Conservation (phyloP, 2,113 vertebrate species). For the Varanus salvator region DNA sequence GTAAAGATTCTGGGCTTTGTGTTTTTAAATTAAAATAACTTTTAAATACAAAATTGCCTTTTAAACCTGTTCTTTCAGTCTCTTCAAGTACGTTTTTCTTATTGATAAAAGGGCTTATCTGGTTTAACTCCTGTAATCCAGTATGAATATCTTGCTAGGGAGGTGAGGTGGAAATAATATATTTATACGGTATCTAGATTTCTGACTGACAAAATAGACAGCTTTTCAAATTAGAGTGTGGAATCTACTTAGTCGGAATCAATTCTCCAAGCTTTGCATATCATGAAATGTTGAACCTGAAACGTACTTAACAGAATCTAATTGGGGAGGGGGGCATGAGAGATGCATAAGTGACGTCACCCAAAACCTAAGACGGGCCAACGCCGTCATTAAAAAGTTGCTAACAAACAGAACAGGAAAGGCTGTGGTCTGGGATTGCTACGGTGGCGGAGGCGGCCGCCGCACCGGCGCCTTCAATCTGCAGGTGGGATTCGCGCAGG, state of each 20-base stretch:
- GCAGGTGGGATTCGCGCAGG: accelerated
- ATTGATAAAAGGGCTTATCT: too few relatives aligned
- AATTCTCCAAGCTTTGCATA: neutral
- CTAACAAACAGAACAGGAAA: neutral
- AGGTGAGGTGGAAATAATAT: neutral
- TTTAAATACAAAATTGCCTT: too few relatives aligned
- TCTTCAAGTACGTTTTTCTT: too few relatives aligned
- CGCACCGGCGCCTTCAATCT: neutral
- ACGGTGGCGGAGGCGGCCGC: neutral
- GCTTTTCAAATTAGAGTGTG: too few relatives aligned
- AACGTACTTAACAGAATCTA: neutral
- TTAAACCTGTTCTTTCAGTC: too few relatives aligned
- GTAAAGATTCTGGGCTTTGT: too few relatives aligned
- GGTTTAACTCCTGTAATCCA: neutral
- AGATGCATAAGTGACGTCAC: neutral
- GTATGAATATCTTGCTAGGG: neutral
- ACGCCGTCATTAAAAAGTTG: neutral
- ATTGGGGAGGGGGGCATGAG: neutral
- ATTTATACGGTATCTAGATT: neutral
- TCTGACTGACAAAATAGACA: too few relatives aligned
- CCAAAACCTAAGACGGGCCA: neutral
- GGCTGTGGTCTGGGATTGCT: neutral
- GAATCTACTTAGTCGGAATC: neutral
- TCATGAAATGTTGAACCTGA: neutral
- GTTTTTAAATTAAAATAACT: too few relatives aligned